Evolutionary conservation across 2,888 invertebrate genomes (phyloP).

Genomic region (Pammene fasciana): DNA sequence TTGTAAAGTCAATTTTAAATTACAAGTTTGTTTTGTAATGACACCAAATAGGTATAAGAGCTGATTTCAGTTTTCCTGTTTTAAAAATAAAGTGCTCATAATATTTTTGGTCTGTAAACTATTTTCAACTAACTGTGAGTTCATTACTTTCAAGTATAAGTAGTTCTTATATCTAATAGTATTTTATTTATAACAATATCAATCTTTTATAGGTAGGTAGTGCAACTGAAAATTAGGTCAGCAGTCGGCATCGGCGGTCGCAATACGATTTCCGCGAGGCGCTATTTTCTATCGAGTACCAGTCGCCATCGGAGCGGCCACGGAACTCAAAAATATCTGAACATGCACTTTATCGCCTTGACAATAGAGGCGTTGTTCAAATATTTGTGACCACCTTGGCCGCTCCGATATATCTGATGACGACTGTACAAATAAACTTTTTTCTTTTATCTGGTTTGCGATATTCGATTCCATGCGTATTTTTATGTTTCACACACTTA

Average conservation of each 20-base stretch:
- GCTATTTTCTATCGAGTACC: background rate
- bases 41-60: slow-evolving; percentile 49
- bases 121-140: slow-evolving; percentile 1
- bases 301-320: too few species aligned
- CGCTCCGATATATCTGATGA: too few species aligned
- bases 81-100: slow-evolving; percentile 34
- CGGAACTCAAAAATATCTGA: too few species aligned
- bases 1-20: slow-evolving; percentile 49
- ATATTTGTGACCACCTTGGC: too few species aligned
- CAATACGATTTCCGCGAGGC: slow-evolving; percentile 11
- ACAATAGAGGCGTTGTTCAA: too few species aligned
- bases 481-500: too few species aligned
- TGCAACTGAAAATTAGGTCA: slow-evolving; percentile 32
- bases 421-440: too few species aligned
- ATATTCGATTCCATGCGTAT: too few species aligned
- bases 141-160: slow-evolving; percentile 11
- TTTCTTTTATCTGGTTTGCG: too few species aligned
- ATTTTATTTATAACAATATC: slow-evolving; percentile 23
- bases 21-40: slow-evolving; percentile 54
- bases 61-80: slow-evolving; percentile 54
- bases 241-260: slow-evolving; percentile 2
- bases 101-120: slow-evolving; percentile 15
- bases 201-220: slow-evolving; percentile 18
- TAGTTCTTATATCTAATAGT: background rate
- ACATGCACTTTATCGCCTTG: too few species aligned